Evolutionary conservation across 2,888 invertebrate species (phyloP), one percentile per base, ranked within the genome.

Genomic region (Parnassius glacialis): DNA sequence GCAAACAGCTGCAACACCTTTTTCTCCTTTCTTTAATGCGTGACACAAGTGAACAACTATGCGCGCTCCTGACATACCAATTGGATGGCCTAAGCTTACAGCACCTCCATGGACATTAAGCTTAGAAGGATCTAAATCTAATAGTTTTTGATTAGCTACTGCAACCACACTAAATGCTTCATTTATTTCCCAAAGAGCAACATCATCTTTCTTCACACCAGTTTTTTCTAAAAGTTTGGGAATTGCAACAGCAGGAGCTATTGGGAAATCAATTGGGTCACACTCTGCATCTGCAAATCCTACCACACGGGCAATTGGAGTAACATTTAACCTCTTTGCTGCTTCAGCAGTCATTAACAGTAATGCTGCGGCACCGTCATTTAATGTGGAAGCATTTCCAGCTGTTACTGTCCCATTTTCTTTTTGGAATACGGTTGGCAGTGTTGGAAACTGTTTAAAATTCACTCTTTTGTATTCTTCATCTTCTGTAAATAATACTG

Each of bases 11-110:
- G 98, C 99, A 63, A 98, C 95, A 60, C 99, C 99, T 75, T 96
- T 97, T 85, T 99, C 94, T 13, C 99, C 99, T 52, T 95, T 91
- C 79, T 97, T 96, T 50, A 99, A 92, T 10, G 96, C 93, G 84
- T 99, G 97, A 44, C 96, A 96, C 74, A 99, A 91, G 85, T 99
- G 99, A 13, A 95, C 95, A 42, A 98, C 94, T 68, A 99, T 93
- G 69, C 99, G 94, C 10, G 98, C 97, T 34, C 99, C 99, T 1
- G 99, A 99, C 99, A 99, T 99, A 61, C 99, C 99, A 81, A 99
- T 98, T 3, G 99, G 99, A 92, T 99, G 99, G 2, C 99, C 99
- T 50, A 99, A 92, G 73, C 98, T 98, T n/a, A 99, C 99, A 57
- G 99, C 99, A 48, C 99, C 99, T 53, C 99, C 99, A 81, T 99